phyloP scores from a whole-genome alignment of 2,113 vertebrate genomes.

The Takifugu bimaculatus region DNA sequence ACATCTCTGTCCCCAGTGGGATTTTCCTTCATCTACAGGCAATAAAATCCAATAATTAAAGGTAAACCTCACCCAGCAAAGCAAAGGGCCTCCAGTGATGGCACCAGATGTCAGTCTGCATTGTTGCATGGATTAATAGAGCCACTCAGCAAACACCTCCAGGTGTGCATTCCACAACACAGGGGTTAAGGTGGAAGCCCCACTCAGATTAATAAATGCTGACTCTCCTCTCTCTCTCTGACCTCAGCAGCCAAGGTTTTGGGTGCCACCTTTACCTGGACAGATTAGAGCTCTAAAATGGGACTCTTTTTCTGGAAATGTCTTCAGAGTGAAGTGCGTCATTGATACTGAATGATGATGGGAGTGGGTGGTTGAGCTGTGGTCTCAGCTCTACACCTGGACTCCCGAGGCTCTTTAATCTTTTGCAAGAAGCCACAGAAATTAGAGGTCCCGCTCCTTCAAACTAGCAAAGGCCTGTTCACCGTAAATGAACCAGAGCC shows the following conservation, averaged over 20 bases:
- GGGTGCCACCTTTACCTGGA: not conserved
- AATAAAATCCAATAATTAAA: constrained; percentile 19
- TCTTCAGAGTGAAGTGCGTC: constrained; percentile 13
- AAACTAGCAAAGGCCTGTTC: constrained; percentile 37
- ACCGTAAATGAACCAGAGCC: constrained; percentile 36
- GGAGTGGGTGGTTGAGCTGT: constrained; percentile 31
- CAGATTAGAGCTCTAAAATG: constrained; percentile 3
- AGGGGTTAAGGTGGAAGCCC: constrained; percentile 45
- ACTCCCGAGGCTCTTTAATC: constrained; percentile 67
- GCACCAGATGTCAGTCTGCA: constrained; percentile 65
- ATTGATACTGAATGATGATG: constrained; percentile 26
- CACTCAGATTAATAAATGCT: constrained; percentile 53
- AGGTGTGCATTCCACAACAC: constrained; percentile 73
- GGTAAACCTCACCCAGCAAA: constrained; percentile 13
- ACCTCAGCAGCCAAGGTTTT: constrained; percentile 21
- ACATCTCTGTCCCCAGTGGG: not conserved
- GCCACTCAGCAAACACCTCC: constrained; percentile 69
- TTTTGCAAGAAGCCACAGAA: constrained; percentile 59
- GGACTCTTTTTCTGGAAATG: not conserved
- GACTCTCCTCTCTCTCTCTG: constrained; percentile 15
- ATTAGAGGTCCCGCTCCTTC: constrained; percentile 61
- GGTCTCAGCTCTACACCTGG: constrained; percentile 68
- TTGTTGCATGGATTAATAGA: constrained; percentile 69
- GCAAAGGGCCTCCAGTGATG: constrained; percentile 46
- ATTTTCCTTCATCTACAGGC: not conserved